Evolutionary conservation across 2,797 vertebrate species (phyloP).

Genomic region (Trachops cirrhosus): DNA sequence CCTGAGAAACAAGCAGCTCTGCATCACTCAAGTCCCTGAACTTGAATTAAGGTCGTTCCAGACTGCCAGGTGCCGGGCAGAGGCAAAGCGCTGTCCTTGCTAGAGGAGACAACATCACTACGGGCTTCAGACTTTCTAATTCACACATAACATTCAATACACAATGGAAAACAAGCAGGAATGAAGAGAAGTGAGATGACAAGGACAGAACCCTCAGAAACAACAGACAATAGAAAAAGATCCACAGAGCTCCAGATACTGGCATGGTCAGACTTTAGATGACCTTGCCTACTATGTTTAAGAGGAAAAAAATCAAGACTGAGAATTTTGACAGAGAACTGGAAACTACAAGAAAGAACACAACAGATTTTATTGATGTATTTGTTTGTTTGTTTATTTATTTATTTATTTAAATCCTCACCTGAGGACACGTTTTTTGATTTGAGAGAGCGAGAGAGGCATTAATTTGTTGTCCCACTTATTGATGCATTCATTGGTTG

Average conservation of each 20-base stretch:
- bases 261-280: not conserved
- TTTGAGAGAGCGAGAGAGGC: not conserved
- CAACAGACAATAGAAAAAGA: not conserved
- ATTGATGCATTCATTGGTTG: not conserved
- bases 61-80: not conserved
- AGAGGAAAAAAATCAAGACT: not conserved
- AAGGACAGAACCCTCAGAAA: conserved; percentile 11
- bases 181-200: not conserved
- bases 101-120: not conserved
- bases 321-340: not conserved
- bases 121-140: not conserved
- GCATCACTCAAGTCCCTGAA: not conserved
- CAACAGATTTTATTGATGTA: not conserved
- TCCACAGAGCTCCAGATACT: not conserved
- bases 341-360: not conserved
- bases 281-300: not conserved
- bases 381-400: too few relatives aligned
- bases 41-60: not conserved
- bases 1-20: not conserved
- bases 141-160: not conserved
- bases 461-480: not conserved
- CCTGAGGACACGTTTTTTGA: not conserved
- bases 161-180: not conserved
- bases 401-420: not conserved
- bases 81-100: not conserved